Base-by-base conservation (phyloP, 2,888 invertebrate genomes). In the Apeira syringaria region DNA sequence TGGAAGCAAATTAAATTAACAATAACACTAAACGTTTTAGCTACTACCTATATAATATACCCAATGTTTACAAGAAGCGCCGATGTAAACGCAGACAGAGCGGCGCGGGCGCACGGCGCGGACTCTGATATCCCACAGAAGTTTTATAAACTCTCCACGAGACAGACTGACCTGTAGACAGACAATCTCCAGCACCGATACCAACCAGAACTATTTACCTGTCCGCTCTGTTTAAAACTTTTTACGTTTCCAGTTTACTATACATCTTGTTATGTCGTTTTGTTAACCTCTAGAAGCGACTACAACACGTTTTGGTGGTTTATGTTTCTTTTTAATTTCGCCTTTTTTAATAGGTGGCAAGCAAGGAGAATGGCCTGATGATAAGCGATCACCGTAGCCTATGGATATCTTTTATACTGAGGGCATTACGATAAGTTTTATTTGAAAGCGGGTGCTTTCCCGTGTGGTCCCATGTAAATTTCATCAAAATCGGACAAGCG, bases 121-220 rank as follows among this genome's bases (percentile, higher is more conserved):
- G 20, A 22, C 37, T 42, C 36, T 47, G 47, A 52, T 46, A 50
- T 38, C 49, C 49, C 33, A 29, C 47, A 47, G n/a, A n/a, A n/a
- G n/a, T n/a, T n/a, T n/a, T n/a, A n/a, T n/a, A n/a, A 7, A 20
- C 20, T 20, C 20, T 7, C 2, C 40, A 47, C 48, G 40, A 36
- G 38, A 47, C 42, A 37, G 26, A 49, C 46, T 61, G 55, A 53
- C 56, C 47, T 50, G 50, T 56, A 50, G 52, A 59, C 54, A 53
- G 47, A 50, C 53, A 38, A 6, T 39, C 18, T 35, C 37, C 40
- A 47, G 37, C 36, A 38, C 47, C 47, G 34, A 38, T 34, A 41
- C 42, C 51, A 53, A 45, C 50, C 54, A 44, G 45, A 38, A 48
- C 50, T 15, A 15, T n/a, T n/a, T 56, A 56, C 54, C 56, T 61